Conservation (phyloP, 1,140 invertebrate species). For the Colletes gigas region DNA sequence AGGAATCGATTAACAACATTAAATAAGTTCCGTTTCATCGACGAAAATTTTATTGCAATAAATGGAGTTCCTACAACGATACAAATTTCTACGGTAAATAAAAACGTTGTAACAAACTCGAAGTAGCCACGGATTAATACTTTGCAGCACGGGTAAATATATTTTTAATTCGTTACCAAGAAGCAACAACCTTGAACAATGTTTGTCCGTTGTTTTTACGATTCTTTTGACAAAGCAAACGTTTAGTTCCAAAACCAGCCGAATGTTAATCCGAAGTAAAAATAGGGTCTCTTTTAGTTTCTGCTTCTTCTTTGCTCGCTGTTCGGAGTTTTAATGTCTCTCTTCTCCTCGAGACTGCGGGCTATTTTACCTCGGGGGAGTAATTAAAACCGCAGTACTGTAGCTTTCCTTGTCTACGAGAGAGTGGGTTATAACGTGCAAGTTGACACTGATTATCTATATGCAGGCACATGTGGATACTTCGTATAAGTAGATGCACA, state of each 20-base stretch:
- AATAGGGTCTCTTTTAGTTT: slow-evolving; percentile 32
- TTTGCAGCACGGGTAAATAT: too few species aligned
- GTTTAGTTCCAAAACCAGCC: slow-evolving; percentile 6
- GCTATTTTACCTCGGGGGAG: slow-evolving; percentile 39
- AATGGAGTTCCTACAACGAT: too few species aligned
- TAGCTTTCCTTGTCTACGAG: slow-evolving; percentile 20
- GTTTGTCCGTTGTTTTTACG: too few species aligned
- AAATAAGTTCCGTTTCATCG: too few species aligned
- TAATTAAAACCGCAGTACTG: slow-evolving; percentile 44
- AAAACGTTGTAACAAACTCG: too few species aligned
- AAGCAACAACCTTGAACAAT: too few species aligned
- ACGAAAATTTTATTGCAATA: too few species aligned
- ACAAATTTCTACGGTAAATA: too few species aligned
- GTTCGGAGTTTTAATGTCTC: slow-evolving; percentile 32
- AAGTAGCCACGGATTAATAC: too few species aligned
- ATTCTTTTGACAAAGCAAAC: too few species aligned
- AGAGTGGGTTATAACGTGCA: neutral
- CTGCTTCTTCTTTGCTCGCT: neutral
- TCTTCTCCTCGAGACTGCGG: neutral
- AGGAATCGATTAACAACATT: too few species aligned
- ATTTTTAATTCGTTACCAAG: too few species aligned
- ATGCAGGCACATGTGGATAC: neutral
- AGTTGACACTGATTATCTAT: slow-evolving; percentile 2
- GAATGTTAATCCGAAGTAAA: slow-evolving; percentile 23
- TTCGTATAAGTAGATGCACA: neutral